A percentile compares a stretch with the other conserved stretches of the same genome.
phyloP scores from a whole-genome alignment of 2,888 invertebrate genomes.

The Rhagonycha lutea region DNA sequence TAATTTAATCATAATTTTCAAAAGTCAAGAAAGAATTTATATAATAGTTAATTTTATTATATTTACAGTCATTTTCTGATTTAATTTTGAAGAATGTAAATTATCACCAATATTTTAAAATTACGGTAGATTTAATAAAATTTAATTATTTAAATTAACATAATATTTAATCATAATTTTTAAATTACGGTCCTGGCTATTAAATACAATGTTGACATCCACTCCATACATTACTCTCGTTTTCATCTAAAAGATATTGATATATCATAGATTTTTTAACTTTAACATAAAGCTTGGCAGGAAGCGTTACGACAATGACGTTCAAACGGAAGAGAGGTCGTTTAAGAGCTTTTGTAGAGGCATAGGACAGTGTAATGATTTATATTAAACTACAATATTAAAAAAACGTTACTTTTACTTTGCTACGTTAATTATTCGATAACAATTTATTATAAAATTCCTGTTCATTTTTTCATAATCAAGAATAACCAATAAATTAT shows the following conservation, averaged over 20 bases:
- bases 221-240: constrained; percentile 38
- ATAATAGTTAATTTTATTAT: too few species aligned
- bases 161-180: not conserved
- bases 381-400: constrained; percentile 36
- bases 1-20: too few species aligned
- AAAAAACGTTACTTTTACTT: not conserved
- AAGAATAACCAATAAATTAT: not conserved
- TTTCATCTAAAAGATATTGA: constrained; percentile 41
- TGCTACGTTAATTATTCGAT: not conserved
- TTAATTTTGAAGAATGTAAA: too few species aligned
- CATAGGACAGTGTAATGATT: constrained; percentile 40
- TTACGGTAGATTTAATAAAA: too few species aligned
- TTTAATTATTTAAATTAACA: not conserved
- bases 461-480: not conserved
- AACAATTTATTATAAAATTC: not conserved
- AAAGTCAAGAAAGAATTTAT: too few species aligned
- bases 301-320: constrained; percentile 40
- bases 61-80: too few species aligned
- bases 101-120: too few species aligned
- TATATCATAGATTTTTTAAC: constrained; percentile 45
- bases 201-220: constrained; percentile 36
- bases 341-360: constrained; percentile 44
- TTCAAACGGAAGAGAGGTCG: constrained; percentile 44
- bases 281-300: constrained; percentile 36
- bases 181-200: constrained; percentile 16